Evolutionary conservation across 2,797 vertebrate species (phyloP).

Genomic region (Brachyalestes nurse): DNA sequence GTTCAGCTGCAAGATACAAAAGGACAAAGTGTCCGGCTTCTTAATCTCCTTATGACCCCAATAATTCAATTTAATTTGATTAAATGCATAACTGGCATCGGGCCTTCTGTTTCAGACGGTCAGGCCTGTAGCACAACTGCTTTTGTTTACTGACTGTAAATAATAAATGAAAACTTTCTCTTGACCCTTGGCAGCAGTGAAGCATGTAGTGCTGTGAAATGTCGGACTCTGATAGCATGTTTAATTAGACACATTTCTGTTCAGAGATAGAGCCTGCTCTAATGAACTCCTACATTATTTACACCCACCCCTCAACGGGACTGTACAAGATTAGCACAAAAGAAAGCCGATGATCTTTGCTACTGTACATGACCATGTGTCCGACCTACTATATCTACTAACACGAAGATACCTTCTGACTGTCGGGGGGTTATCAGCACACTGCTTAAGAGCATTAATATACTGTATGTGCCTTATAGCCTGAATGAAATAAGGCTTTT

Average conservation of each 20-base stretch:
- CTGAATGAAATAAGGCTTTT: too few species aligned
- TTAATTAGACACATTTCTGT: slow-evolving; percentile 71
- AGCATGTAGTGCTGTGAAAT: slow-evolving; percentile 59
- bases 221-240: slow-evolving; percentile 67
- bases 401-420: neutral
- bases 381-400: slow-evolving; percentile 16
- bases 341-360: slow-evolving; percentile 40
- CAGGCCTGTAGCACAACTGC: slow-evolving; percentile 27
- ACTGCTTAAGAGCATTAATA: neutral
- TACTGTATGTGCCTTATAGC: too few species aligned
- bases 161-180: slow-evolving; percentile 67
- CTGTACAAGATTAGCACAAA: slow-evolving; percentile 42
- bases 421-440: neutral
- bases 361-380: slow-evolving; percentile 23
- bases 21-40: too few species aligned
- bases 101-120: slow-evolving; percentile 9
- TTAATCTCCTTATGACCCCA: neutral
- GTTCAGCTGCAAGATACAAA: too few species aligned
- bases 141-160: slow-evolving; percentile 60
- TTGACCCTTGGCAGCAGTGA: slow-evolving; percentile 63
- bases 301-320: slow-evolving; percentile 54
- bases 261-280: slow-evolving; percentile 54
- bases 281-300: slow-evolving; percentile 72
- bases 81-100: neutral
- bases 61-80: neutral